A percentile compares a stretch with the other conserved stretches of the same genome.
phyloP scores from a whole-genome alignment of 2,113 vertebrate species.

The Daphoenositta chrysoptera region DNA sequence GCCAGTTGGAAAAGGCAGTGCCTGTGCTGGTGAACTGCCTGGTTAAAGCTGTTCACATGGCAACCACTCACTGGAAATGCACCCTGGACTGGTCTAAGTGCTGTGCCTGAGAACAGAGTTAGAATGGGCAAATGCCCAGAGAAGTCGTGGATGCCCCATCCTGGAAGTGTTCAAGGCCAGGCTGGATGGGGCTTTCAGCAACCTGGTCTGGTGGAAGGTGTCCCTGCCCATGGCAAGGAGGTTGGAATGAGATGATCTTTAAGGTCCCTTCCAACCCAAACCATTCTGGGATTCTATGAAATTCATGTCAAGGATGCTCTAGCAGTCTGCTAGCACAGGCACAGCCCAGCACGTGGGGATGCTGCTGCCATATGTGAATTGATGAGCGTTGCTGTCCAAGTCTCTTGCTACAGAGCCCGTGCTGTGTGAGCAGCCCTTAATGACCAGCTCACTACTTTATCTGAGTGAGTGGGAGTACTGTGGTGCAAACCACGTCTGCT shows the following conservation, averaged over 20 bases:
- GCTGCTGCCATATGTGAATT: background rate
- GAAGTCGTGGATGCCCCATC: accelerated
- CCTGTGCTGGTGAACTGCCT: background rate
- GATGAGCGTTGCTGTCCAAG: background rate
- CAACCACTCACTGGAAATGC: background rate
- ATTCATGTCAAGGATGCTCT: background rate
- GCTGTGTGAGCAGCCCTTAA: background rate
- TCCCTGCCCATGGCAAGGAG: background rate
- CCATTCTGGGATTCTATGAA: background rate
- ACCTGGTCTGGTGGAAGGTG: background rate
- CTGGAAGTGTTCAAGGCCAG: background rate
- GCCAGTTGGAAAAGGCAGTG: background rate
- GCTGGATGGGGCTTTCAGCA: background rate
- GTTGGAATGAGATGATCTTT: background rate
- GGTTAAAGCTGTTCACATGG: background rate
- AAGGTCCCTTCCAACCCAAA: background rate
- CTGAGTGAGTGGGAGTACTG: accelerated
- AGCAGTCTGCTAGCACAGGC: background rate
- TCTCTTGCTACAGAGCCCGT: background rate
- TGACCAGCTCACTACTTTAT: background rate
- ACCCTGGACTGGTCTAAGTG: background rate
- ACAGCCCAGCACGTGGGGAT: background rate
- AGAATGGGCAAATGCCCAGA: background rate
- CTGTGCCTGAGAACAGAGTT: background rate
- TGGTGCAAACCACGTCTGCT: background rate